Evolutionary conservation across 2,797 vertebrate genomes (phyloP).

Genomic region (Propithecus perrieri): DNA sequence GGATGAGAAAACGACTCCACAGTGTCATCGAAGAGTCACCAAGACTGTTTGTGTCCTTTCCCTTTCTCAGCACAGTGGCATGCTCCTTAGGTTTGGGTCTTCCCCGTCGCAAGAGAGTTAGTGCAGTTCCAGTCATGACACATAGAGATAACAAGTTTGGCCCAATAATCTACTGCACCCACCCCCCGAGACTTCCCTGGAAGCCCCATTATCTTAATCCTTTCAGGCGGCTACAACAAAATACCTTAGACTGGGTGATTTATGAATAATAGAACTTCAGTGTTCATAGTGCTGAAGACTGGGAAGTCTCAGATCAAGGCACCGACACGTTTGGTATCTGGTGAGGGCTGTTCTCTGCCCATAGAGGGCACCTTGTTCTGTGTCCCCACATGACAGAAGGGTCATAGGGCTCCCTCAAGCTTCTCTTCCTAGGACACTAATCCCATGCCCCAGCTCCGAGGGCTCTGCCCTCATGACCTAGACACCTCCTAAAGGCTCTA

Average conservation of each 20-base stretch:
- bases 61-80: no score
- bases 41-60: not conserved
- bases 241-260: not conserved
- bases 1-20: not conserved
- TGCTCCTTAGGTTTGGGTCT: not conserved
- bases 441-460: not conserved
- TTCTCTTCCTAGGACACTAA: not conserved
- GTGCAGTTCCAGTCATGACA: not conserved
- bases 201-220: not conserved
- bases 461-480: not conserved
- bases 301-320: not conserved
- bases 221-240: not conserved
- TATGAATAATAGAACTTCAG: not conserved
- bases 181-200: not conserved
- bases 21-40: not conserved
- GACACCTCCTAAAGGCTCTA: not conserved
- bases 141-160: not conserved
- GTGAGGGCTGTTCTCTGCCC: not conserved
- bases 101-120: not conserved
- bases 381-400: not conserved
- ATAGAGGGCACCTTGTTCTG: not conserved
- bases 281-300: not conserved
- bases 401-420: no score
- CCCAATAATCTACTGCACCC: no score
- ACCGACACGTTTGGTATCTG: not conserved